Base-by-base conservation (phyloP, 1,140 invertebrate genomes). In the Dinoponera quadriceps region DNA sequence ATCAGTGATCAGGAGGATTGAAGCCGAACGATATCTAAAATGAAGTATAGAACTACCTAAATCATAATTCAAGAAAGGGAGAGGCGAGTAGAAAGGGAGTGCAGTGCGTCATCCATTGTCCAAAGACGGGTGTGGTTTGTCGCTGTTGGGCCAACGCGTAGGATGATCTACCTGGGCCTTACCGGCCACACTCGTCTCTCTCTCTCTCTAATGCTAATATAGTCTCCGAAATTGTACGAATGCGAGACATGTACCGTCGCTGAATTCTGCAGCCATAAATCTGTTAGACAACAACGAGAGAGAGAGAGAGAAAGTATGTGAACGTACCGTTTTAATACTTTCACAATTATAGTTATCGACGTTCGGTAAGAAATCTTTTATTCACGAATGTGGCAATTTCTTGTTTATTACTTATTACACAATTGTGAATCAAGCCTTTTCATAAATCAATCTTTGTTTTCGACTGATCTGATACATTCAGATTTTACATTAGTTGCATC, bases 121-220 rank as follows among this genome's bases (percentile, higher is more conserved):
- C 88, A 89, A 88, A 88, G 77, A 55, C 87, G 88, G 88, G 88
- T 89, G 88, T 89, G 88, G 88, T 89, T 89, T 86, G 84, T 89
- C 81, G 87, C 77, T 89, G 87, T 89, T 88, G 88, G 81, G 82
- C 84, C 88, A 88, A 89, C 82, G 88, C 88, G 88, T 89, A 89
- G 88, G 88, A 89, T 84, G 88, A 85, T 88, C 87, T 89, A 89
- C 88, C 88, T 89, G 88, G 84, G 84, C 59, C 85, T 72, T 84
- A 59, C 72, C 80, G 65, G 55, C 74, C 33, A 65, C 25, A 55
- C 86, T 83, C 84, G 73, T 89, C 86, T 65, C 87, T 86, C 86
- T 65, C 87, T 86, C 87, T 89, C 83, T 81, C 83, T 86, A 89
- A 89, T 89, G 88, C 88, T 88, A 89, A 89, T 89, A 89, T 89